Percentiles rank a stretch among this genome's conserved stretches.
Conservation (phyloP, 2,113 vertebrate species). For the Zosterops pallidus region DNA sequence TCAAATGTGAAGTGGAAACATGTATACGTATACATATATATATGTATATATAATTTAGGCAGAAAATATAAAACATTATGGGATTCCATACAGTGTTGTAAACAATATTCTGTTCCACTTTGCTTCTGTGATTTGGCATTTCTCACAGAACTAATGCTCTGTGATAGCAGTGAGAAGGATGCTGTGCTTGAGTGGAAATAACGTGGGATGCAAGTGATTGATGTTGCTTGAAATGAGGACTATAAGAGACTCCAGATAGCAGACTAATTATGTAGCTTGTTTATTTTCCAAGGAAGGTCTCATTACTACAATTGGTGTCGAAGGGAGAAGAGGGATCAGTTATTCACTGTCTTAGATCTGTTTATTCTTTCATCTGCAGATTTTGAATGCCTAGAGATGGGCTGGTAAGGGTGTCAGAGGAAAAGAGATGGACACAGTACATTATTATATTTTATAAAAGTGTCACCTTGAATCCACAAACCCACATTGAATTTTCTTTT, state of each 20-base stretch:
- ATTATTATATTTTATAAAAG: not conserved
- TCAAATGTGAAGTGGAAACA: constrained; percentile 23
- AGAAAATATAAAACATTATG: constrained; percentile 34
- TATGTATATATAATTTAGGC: not conserved
- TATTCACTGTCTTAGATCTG: not conserved
- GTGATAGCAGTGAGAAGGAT: not conserved
- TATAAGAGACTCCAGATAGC: not conserved
- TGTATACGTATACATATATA: not conserved
- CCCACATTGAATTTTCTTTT: not conserved
- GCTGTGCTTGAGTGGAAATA: not conserved
- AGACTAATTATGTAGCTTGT: constrained; percentile 7
- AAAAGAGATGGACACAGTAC: not conserved
- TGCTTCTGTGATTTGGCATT: constrained; percentile 13
- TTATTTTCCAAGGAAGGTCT: not conserved
- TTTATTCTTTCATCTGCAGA: not conserved
- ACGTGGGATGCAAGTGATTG: not conserved
- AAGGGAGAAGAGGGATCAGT: not conserved
- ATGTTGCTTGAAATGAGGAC: not conserved
- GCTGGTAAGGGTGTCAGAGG: not conserved
- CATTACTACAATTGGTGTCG: not conserved
- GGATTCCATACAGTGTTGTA: constrained; percentile 12
- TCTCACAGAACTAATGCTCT: not conserved
- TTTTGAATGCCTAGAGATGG: not conserved
- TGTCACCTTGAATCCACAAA: not conserved
- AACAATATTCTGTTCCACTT: constrained; percentile 27